Base-by-base conservation (phyloP, 2,113 vertebrate species). In the Oncorhynchus tshawytscha region DNA sequence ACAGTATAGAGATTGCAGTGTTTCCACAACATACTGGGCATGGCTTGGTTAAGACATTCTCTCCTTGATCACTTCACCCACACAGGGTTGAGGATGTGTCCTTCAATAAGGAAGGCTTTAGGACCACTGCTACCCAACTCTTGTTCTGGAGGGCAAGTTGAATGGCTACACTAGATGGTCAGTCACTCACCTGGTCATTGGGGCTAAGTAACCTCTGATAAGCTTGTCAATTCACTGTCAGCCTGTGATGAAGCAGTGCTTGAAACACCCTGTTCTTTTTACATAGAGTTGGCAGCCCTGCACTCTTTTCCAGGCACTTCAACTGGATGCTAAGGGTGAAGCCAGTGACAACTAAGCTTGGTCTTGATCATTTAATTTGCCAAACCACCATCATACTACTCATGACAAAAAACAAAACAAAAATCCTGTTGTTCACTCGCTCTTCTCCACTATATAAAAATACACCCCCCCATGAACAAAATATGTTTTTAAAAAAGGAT, bases 401-500 rank as follows among this genome's bases (percentile, higher is more conserved):
- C 66, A 62, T 48, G 62, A 64, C 72, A 84, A 82, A 31, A 29
- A 29, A 27, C 2, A 3, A 29, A 31, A 31, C 5, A 31, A 31
- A 83, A 69, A 78, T 71, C 83, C 77, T 18, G 72, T 83, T 85
- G 74, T 84, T 90, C 77, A 79, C 82, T 29, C 79, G 75, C 85
- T 83, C 71, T 22, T 64, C 69, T 69, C 72, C 74, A 79, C 85
- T 77, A 88, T 70, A 77, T 65, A 90, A 45, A 45, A 89, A 88
- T 91, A 87, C 79, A 71, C 81, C 80, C 78, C 66, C 82, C 84
- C 79, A 85, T 87, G 80, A 91, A 90, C 81, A 87, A 86, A 85
- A 81, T 81, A 45, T 1, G 1, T 8, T 34, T 34, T 68, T 85
- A 83, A 78, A 88, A 83, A 85, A 84, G 51, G 75, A 51, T 85